Evolutionary conservation across 2,888 invertebrate genomes (phyloP), one percentile per base, ranked within the genome.

Genomic region (Mythimna impura): DNA sequence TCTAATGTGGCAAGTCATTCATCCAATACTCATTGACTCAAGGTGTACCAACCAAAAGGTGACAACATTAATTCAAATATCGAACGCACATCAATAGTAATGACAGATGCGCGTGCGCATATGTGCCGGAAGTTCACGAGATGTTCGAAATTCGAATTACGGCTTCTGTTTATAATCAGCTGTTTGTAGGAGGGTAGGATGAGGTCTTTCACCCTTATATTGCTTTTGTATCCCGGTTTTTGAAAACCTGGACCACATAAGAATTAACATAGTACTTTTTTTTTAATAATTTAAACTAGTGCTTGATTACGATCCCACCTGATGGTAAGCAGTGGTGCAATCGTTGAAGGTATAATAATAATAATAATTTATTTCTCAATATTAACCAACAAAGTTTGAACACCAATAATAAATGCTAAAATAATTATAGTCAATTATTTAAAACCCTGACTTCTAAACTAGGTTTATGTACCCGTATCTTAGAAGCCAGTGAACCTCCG

Each of bases 111-210:
- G 65, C n/a, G 14, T 20, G 78, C 78, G 81, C 78, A 84, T 60
- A 64, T 80, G 84, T 81, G 86, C 84, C 84, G 84, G 84, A 84
- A 86, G 79, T 83, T 66, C 73, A 69, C 61, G 74, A 86, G 79
- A 85, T 79, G 73, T 73, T 81, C 73, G 69, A 77, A 79, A 81
- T 81, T 78, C 30, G 71, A 82, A 82, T 81, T 82, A 82, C 73
- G 80, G 70, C 83, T 82, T 80, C 67, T 73, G 76, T 80, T 75
- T 80, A 72, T 77, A 65, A 76, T 82, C 80, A 80, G 80, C 70
- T 83, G 83, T 69, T 83, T 72, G n/a, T 40, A 10, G 36, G 60
- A 57, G 71, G 68, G 62, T 47, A 43, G 20, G 12, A 0, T 7
- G 58, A 66, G 63, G 69, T 78, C 47, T 54, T 79, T 73, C 57